Base-by-base conservation (phyloP, 2,797 vertebrate genomes). In the Chloroceryle amazona region DNA sequence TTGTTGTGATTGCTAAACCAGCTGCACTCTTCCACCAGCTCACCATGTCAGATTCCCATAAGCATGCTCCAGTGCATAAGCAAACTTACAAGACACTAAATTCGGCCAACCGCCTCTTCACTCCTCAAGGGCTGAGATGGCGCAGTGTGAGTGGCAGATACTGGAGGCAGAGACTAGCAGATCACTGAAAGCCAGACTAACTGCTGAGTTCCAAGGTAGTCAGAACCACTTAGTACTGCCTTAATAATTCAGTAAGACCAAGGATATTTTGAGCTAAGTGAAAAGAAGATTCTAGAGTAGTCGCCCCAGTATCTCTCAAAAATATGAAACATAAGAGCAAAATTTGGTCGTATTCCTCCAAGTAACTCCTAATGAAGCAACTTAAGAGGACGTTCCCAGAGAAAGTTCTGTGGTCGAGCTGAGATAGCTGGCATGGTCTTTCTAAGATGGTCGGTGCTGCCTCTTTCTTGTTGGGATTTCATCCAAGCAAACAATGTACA, bases 1-100 rank as follows among this genome's bases (percentile, higher is more conserved):
- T 93, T 92, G 70, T 83, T 96, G 62, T 90, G 44, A 84, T 81
- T 86, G 90, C 51, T 96, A 92, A 95, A 92, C 47, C 55, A 81
- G 66, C 86, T 92, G 86, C 81, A 79, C 55, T 90, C 44, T 93
- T 92, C 90, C 60, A 86, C 92, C 66, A 86, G 81, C 90, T 94
- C 70, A 49, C 90, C 12, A 39, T 84, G 86, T 96, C 94, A 95
- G 70, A 90, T 76, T 81, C 80, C 81, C 26, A 51, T 61, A 88
- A 72, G 33, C 66, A 90, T 61, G 86, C 70, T 96, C 51, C 88
- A 90, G 62, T 93, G 73, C 80, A 51, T 78, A 86, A 93, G 17
- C 44, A 71, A 65, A 46, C 65, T 95, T 91, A 11, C 60, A 73
- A 87, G 44, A 86, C 61, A 37, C 37, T 87, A 46, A 81, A 85